Evolutionary conservation across 1,140 invertebrate genomes (phyloP), one percentile per base, ranked within the genome.

Genomic region (Druon quercuslanigerum): DNA sequence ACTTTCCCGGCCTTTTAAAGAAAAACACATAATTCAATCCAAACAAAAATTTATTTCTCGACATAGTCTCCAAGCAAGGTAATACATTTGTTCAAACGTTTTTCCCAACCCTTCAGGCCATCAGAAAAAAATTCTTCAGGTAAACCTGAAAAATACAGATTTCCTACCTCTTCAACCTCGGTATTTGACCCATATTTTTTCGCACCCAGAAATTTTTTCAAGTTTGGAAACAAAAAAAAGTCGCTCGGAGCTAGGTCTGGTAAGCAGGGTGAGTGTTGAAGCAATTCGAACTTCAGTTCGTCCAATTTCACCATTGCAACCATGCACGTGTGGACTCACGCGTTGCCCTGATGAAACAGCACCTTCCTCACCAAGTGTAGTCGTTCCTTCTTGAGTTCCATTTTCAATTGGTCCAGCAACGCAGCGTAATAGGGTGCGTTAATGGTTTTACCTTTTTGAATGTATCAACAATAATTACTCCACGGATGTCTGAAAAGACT

Each of bases 371-470:
- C 79, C 85, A 82, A 80, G 77, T 79, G 81, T 73, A 74, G 84
- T 70, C 83, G 84, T 88, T 87, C 87, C 83, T 73, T 57, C 51
- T 52, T 71, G 16, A 82, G 73, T n/a, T n/a, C n/a, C n/a, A n/a
- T n/a, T n/a, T n/a, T n/a, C n/a, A n/a, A n/a, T n/a, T n/a, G n/a
- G n/a, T 79, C 74, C 72, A 83, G 84, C 77, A 85, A 83, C 51
- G 56, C 56, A 51, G 78, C 81, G 82, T 87, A 91, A 86, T 89
- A 89, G 85, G 89, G 86, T 13, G 87, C 84, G 84, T 83, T 91
- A 77, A 92, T 91, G 80, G 90, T 91, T 88, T 88, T 88, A 84
- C 87, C 83, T 85, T 87, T 89, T 87, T 89, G 83, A 88, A 93
- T 88, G 86, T 91, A 87, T 92, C 90, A 76, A 86, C 88, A 74